Conservation (phyloP, 1,140 invertebrate species). For the Bathynomus jamesi region DNA sequence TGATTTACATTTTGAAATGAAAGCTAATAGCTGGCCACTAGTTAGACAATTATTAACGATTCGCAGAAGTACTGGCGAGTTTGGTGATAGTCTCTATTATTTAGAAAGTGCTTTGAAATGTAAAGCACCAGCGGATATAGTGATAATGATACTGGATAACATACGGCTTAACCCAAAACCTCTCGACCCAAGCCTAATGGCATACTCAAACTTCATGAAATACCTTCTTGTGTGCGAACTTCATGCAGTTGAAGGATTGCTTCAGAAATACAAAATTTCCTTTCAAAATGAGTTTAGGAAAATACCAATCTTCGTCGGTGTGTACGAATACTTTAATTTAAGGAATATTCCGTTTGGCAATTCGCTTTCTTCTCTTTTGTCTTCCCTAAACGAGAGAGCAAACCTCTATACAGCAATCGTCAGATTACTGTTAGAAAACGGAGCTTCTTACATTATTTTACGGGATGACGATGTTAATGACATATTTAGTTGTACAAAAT, state of each 20-base stretch:
- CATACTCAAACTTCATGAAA: not conserved
- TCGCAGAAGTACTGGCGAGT: not conserved
- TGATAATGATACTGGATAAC: not conserved
- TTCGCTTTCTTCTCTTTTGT: not conserved
- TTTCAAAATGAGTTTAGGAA: not conserved
- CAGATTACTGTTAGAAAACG: not conserved
- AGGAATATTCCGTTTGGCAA: not conserved
- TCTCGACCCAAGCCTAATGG: not conserved
- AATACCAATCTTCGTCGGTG: not conserved
- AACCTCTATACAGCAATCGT: not conserved
- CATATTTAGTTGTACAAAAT: not conserved
- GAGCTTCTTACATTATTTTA: not conserved
- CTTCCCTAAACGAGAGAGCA: not conserved
- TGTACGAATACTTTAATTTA: not conserved
- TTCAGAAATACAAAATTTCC: not conserved
- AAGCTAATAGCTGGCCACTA: not conserved
- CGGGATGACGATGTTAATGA: not conserved
- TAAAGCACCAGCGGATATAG: not conserved
- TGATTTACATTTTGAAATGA: not conserved
- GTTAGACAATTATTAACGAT: not conserved
- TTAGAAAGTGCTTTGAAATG: not conserved
- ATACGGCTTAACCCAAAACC: not conserved
- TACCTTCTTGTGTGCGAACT: not conserved
- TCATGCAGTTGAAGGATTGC: not conserved
- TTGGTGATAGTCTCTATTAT: not conserved